Conservation (phyloP, 2,888 invertebrate genomes). For the Homarus gammarus region DNA sequence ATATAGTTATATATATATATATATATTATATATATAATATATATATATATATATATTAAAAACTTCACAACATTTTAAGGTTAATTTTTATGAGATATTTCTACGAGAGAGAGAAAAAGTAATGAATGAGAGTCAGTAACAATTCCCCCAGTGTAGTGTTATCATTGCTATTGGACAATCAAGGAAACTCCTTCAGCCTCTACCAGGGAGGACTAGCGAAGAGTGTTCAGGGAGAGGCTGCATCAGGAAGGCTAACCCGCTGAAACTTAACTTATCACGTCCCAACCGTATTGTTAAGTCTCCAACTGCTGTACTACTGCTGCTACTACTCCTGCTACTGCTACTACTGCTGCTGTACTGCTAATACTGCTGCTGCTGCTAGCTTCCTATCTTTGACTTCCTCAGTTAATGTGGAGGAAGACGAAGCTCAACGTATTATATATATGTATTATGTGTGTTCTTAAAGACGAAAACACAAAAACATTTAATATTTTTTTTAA, state of each 20-base stretch:
- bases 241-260: background rate
- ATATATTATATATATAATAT: no score
- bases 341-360: background rate
- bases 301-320: background rate
- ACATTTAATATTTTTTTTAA: no score
- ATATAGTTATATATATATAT: no score
- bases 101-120: background rate
- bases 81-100: background rate
- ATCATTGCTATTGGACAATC: conserved; percentile 41
- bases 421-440: background rate
- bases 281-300: background rate
- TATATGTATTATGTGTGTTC: background rate
- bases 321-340: background rate
- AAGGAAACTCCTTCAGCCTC: background rate
- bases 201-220: background rate
- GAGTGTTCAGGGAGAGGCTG: background rate
- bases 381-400: background rate
- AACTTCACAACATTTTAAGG: conserved; percentile 5
- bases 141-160: conserved; percentile 17
- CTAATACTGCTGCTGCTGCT: background rate
- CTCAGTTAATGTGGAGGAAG: background rate
- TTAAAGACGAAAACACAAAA: background rate
- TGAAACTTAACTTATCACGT: background rate
- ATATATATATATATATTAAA: no score
- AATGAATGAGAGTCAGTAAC: conserved; percentile 4